Evolutionary conservation across 2,113 vertebrate genomes (phyloP), one percentile per base, ranked within the genome.

Genomic region (Cheilinus undulatus): DNA sequence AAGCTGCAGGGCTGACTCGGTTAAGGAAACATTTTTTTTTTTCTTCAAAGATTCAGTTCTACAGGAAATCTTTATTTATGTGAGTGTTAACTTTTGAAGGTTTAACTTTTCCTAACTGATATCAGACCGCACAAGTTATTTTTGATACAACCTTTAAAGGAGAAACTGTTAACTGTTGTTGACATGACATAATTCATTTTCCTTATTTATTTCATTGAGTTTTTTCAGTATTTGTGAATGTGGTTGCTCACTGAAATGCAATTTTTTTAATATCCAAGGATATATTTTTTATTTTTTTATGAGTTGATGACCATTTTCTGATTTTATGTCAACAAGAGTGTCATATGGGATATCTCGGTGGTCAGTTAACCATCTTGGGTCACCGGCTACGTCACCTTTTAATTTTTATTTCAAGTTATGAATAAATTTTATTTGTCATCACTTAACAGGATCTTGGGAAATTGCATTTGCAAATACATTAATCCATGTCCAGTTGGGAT

Each of bases 11-110:
- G 22, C 40, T 63, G 49, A 68, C 43, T 67, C 43, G 30, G 79
- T 72, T 76, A 82, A 62, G 72, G 50, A 63, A 75, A 81, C 60
- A 64, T 2, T 65, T 67, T 64, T 23, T 23, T 23, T 17, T 45
- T 28, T 28, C 7, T 32, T 20, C 14, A n/a, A n/a, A n/a, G 51
- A 38, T 51, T 17, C 9, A 57, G 2, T 34, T 43, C 34, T 15
- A 45, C 26, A 58, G 52, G 10, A 45, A n/a, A 26, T 45, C 24
- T 15, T 17, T 49, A 12, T 38, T 49, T 19, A 20, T 17, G 30
- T 26, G 4, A n/a, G 36, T 27, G 34, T 51, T 11, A 48, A 13
- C n/a, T 22, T 30, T 34, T 28, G 49, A 14, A 53, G 11, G 15
- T 10, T 52, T 0, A 43, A 42, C n/a, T 67, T 59, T 9, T 58